Percentiles rank a stretch among this genome's conserved stretches.
Conservation (phyloP, 2,888 invertebrate genomes). For the Crioceris asparagi region DNA sequence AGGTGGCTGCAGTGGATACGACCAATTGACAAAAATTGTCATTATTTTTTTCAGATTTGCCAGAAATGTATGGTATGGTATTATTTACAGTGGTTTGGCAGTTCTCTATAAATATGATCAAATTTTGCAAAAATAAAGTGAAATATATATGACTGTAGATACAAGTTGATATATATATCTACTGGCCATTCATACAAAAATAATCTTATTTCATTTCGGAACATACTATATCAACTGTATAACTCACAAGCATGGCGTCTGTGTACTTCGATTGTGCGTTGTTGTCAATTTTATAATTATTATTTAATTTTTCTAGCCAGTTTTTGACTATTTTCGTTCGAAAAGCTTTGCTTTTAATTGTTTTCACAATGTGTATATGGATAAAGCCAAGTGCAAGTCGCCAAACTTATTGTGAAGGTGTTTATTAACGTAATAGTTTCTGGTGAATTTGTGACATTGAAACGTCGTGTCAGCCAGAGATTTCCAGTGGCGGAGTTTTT, state of each 20-base stretch:
- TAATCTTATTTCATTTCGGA: no score
- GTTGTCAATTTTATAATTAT: slow-evolving; percentile 39
- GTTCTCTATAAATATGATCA: no score
- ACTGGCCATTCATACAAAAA: no score
- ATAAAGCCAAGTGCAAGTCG: not conserved
- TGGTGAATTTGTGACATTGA: slow-evolving; percentile 31
- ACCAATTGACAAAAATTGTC: no score
- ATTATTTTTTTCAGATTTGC: no score
- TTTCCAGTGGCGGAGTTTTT: slow-evolving; percentile 25
- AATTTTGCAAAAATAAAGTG: no score
- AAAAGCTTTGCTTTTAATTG: not conserved
- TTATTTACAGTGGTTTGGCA: no score
- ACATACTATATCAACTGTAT: no score
- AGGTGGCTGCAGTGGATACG: no score
- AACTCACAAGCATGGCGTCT: slow-evolving; percentile 18
- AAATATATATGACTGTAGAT: no score
- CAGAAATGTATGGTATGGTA: no score
- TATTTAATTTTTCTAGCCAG: slow-evolving; percentile 21
- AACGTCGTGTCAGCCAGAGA: slow-evolving; percentile 34
- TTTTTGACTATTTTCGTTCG: not conserved
- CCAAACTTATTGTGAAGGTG: slow-evolving; percentile 1
- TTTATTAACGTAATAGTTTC: slow-evolving; percentile 13
- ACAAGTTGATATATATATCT: no score
- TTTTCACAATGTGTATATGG: not conserved
- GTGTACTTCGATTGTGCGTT: slow-evolving; percentile 34